Percentiles rank a stretch among this genome's conserved stretches.
Conservation (phyloP, 2,113 vertebrate genomes). For the Porphyrio hochstetteri region DNA sequence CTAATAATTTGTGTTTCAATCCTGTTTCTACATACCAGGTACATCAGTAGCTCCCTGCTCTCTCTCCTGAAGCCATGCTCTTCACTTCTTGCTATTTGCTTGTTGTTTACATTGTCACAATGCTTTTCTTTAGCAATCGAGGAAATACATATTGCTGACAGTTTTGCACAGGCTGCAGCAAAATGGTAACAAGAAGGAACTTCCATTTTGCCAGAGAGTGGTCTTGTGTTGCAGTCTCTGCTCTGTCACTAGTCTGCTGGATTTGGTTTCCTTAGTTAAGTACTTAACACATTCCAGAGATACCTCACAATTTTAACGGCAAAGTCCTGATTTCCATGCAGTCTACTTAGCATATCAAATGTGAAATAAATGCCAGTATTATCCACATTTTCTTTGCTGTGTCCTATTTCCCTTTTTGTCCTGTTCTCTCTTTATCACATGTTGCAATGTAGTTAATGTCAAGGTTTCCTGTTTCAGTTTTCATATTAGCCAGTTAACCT, state of each 20-base stretch:
- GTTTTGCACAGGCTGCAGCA: not conserved
- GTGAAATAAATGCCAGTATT: not conserved
- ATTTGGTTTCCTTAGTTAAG: not conserved
- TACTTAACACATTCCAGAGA: not conserved
- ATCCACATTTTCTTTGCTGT: not conserved
- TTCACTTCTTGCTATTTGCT: not conserved
- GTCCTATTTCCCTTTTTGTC: not conserved
- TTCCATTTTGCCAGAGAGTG: not conserved
- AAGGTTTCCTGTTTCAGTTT: not conserved
- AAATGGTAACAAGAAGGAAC: not conserved
- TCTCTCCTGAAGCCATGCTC: not conserved
- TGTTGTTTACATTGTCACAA: not conserved
- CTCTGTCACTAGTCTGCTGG: not conserved
- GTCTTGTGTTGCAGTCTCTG: not conserved
- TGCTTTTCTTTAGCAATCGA: not conserved
- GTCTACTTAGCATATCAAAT: not conserved
- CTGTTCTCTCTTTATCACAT: accelerated
- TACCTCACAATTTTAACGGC: not conserved
- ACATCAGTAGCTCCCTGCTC: not conserved
- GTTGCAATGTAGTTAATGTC: not conserved
- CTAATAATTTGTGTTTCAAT: conserved; percentile 8
- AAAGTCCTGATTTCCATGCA: not conserved
- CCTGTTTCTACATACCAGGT: not conserved
- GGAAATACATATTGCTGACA: not conserved
- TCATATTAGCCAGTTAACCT: not conserved